Evolutionary conservation across 2,797 vertebrate species (phyloP), one percentile per base, ranked within the genome.

Genomic region (Crenuchus spilurus): DNA sequence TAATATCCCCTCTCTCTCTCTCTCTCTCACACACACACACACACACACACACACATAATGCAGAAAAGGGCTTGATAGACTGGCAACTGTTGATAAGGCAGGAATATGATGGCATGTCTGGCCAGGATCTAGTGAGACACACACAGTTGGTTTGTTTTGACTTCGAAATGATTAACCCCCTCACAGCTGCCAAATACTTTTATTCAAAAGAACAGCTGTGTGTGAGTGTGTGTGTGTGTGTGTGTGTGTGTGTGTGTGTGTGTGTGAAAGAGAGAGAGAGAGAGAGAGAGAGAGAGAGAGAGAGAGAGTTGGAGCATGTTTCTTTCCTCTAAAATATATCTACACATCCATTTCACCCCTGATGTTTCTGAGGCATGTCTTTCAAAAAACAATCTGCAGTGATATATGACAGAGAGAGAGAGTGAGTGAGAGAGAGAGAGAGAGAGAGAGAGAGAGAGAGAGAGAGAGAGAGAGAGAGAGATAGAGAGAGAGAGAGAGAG

Each of bases 81-180:
- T 68, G 49, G 33, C 66, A 64, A 31, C 61, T 67, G 72, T 31
- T 58, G 39, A 48, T n/a, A n/a, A 33, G 72, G 52, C 41, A 42
- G 49, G 39, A 77, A 57, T 42, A 66, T 72, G 42, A 76, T 55
- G 57, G 39, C 68, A 70, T 58, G 75, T 62, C 55, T 76, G 52
- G 62, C 39, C 13, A 6, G 41, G 28, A 66, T 48, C 28, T 49
- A 63, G 58, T 66, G 52, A 57, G 7, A 28, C 2, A 42, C 3
- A 6, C 41, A 58, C 28, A 0, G 6, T 58, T 46, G 61, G 57
- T 39, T 41, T 72, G 57, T 62, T 62, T 72, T 72, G 54, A 46
- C 46, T 48, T 49, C 44, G 26, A 63, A 48, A 72, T 64, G 54
- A 73, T 73, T 73, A 73, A 73, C 71, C 71, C 42, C 71, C 18